A percentile compares a stretch with the other conserved stretches of the same genome.
phyloP scores from a whole-genome alignment of 2,113 vertebrate genomes.

The Heptranchias perlo region DNA sequence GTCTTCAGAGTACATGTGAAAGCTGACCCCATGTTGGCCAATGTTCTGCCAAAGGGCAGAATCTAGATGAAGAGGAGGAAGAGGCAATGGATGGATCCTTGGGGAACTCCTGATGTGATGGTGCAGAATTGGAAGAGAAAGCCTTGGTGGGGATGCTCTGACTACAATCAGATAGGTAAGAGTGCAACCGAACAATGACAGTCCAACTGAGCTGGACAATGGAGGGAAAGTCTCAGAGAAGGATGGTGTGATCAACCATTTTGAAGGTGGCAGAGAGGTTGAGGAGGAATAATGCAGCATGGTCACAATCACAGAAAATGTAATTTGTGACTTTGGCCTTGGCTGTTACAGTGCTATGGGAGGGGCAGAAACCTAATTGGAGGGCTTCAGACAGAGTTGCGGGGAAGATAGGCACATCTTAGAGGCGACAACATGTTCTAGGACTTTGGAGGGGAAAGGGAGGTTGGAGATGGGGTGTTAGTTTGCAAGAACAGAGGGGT shows the following conservation, averaged over 20 bases:
- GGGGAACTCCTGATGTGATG: neutral
- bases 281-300: neutral
- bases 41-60: neutral
- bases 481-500: neutral
- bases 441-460: neutral
- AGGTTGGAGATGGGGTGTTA: neutral
- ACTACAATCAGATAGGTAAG: neutral
- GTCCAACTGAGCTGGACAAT: neutral
- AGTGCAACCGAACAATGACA: neutral
- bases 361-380: neutral
- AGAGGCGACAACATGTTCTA: neutral
- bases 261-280: neutral
- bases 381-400: neutral
- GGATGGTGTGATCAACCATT: neutral
- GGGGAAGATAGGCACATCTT: neutral
- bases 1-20: too few relatives aligned
- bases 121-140: neutral
- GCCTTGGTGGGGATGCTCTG: neutral
- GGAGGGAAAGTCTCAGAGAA: neutral
- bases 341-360: neutral
- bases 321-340: neutral
- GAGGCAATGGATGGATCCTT: neutral
- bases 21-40: neutral
- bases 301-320: neutral
- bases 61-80: neutral